These are phyloP conservation scores for Sminthurinus signatus DNA, from an alignment of 1,140 invertebrate genomes.

Conservation along the genomic window DNA sequence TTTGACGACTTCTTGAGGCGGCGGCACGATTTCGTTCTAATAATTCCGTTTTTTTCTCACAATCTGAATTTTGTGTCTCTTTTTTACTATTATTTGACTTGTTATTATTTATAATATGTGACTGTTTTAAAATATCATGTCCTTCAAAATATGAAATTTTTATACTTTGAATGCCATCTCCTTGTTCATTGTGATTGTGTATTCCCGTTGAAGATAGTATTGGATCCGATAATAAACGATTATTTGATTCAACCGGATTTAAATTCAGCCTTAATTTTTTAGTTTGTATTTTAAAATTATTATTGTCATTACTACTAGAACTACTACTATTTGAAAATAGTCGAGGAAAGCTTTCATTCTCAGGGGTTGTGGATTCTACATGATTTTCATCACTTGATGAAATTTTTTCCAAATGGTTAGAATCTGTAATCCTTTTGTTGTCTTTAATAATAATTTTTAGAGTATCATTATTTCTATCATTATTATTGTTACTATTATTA, in stretches of 20 bases:
- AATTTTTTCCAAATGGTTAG: not conserved
- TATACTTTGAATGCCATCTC: no score
- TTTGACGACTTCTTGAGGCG: constrained; percentile 26
- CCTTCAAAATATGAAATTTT: no score
- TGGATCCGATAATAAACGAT: no score
- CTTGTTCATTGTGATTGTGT: no score
- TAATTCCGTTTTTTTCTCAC: constrained; percentile 20
- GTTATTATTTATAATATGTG: not conserved
- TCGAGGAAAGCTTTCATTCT: not conserved
- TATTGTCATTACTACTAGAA: no score
- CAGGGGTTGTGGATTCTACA: constrained; percentile 1
- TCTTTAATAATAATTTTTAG: no score
- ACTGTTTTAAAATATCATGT: no score
- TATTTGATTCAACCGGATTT: not conserved
- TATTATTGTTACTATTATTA: not conserved
- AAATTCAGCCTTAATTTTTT: not conserved
- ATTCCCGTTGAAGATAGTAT: no score
- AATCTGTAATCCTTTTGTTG: no score
- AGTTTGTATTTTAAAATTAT: not conserved
- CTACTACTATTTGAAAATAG: no score
- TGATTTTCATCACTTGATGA: not conserved
- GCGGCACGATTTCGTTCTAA: constrained; percentile 36
- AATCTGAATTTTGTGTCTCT: not conserved
- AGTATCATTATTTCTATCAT: no score
- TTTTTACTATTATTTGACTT: not conserved